Evolutionary conservation across 2,888 invertebrate genomes (phyloP), one percentile per base, ranked within the genome.

Genomic region (Ceratothoa steindachneri): DNA sequence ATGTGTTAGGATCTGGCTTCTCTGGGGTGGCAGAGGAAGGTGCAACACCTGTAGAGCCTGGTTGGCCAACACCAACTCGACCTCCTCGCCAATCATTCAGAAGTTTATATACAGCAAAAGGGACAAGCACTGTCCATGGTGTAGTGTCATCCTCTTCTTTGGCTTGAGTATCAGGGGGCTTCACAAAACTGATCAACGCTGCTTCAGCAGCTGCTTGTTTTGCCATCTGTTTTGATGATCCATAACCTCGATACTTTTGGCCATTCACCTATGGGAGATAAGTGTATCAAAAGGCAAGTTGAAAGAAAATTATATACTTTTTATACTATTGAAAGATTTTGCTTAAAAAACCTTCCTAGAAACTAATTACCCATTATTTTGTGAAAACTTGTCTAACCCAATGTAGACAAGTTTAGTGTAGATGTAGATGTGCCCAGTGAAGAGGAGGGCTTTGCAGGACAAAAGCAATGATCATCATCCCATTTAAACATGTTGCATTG

Each of bases 61-160:
- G 65, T 1, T 67, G 69, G 30, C 75, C 73, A 75, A 76, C 73
- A 53, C 80, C 80, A 9, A 80, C 74, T 9, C 74, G 60, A 30
- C 78, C 78, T n/a, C 75, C 76, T 29, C 73, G 91, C 93, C 93
- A 93, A 83, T 91, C 91, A 1, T 88, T 85, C 84, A 93, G 92
- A 74, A 93, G 86, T 85, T 93, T 93, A 85, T 90, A 91, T 75
- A 93, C 87, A 77, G 93, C 93, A 86, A 90, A 93, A 29, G 92
- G 91, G 2, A 93, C 92, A 81, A 93, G 87, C 84, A 92, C 92
- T 80, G 91, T 89, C 92, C 93, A 93, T 0, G 93, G 93, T 80
- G 93, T 87, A 60, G 88, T 88, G 55, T 88, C 88, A 77, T 88
- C 88, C 64, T 84, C 84, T 55, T 86, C 73, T 30, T 15, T 53